Percentiles rank a stretch among this genome's conserved stretches.
These are phyloP conservation scores for Nowickia ferox DNA, from an alignment of 2,888 invertebrate species.

Conservation along the genomic window DNA sequence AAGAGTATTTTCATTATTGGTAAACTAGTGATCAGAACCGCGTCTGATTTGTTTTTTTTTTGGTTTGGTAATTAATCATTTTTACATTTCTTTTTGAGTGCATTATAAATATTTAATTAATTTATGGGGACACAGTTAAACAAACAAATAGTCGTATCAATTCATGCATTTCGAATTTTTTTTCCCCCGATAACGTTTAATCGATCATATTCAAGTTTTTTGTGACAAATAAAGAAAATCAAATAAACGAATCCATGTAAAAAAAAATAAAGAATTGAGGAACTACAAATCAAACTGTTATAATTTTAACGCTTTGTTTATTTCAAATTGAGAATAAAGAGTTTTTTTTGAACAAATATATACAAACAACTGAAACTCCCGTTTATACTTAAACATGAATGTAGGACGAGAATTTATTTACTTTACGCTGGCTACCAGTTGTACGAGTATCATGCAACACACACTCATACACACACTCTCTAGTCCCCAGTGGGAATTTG, in stretches of 20 bases:
- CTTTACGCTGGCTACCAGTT: constrained; percentile 18
- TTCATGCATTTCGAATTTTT: constrained; percentile 32
- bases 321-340: constrained; percentile 33
- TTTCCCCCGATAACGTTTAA: constrained; percentile 61
- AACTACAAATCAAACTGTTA: constrained; percentile 33
- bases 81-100: constrained; percentile 21
- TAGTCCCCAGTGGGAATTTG: too few species aligned
- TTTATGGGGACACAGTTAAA: constrained; percentile 66
- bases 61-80: constrained; percentile 62
- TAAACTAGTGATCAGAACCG: constrained; percentile 29
- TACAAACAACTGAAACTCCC: not conserved
- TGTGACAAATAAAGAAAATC: constrained; percentile 36
- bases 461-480: not conserved
- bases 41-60: constrained; percentile 12
- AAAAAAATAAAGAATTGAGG: constrained; percentile 7
- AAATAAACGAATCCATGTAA: constrained; percentile 12
- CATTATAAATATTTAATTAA: constrained; percentile 63
- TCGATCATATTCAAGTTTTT: constrained; percentile 62
- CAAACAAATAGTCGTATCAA: constrained; percentile 31
- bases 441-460: not conserved
- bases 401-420: constrained; percentile 17
- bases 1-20: constrained; percentile 7
- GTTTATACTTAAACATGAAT: constrained; percentile 20
- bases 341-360: constrained; percentile 5
- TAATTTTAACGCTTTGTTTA: constrained; percentile 17